Evolutionary conservation across 1,140 invertebrate species (phyloP).

Genomic region (Nymphalis io): DNA sequence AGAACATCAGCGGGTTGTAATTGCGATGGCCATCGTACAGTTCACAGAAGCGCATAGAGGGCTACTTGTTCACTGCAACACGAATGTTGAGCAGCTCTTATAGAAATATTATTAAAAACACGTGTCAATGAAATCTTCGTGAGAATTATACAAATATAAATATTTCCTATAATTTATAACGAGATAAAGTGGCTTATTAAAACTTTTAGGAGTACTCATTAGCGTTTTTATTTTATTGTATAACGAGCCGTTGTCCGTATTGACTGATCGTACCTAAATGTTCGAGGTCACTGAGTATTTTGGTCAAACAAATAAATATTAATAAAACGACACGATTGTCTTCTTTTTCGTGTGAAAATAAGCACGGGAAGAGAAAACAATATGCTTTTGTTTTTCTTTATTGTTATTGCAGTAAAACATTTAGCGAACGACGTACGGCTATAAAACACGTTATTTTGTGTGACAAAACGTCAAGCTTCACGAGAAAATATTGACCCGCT

Average conservation of each 20-base stretch:
- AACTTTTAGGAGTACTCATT: not conserved
- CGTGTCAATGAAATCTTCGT: constrained; percentile 28
- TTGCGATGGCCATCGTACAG: constrained; percentile 53
- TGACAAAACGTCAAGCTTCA: constrained; percentile 78
- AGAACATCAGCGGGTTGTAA: constrained; percentile 45
- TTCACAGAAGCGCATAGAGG: constrained; percentile 72
- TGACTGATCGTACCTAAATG: constrained; percentile 51
- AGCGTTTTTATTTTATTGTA: not conserved
- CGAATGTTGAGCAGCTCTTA: constrained; percentile 50
- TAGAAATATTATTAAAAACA: constrained; percentile 54
- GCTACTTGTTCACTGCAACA: constrained; percentile 57
- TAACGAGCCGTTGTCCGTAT: not conserved
- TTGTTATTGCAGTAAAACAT: constrained; percentile 79
- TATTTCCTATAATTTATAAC: constrained; percentile 34
- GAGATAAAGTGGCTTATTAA: not conserved
- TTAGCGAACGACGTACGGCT: constrained; percentile 64
- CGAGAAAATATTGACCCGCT: constrained; percentile 79
- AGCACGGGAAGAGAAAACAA: constrained; percentile 66
- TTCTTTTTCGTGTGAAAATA: constrained; percentile 73
- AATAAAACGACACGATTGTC: constrained; percentile 71
- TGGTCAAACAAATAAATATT: constrained; percentile 70
- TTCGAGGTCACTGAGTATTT: constrained; percentile 63
- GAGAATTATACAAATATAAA: constrained; percentile 28
- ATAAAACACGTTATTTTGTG: constrained; percentile 81
- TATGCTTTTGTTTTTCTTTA: constrained; percentile 80